Conservation (phyloP, 1,140 invertebrate species). For the Polypedilum vanderplanki region DNA sequence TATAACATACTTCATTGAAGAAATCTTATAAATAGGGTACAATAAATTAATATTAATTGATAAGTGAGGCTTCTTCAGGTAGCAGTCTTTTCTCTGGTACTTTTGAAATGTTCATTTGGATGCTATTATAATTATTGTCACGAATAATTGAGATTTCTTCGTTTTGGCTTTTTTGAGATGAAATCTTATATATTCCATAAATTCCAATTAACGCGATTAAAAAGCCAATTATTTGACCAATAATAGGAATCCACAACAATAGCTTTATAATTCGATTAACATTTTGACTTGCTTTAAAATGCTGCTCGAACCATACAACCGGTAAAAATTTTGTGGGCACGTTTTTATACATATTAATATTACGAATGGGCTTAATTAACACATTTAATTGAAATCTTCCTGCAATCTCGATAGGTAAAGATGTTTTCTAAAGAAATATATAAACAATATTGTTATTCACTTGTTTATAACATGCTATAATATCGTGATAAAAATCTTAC, state of each 20-base stretch:
- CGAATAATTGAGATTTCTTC: not conserved
- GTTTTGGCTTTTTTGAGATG: not conserved
- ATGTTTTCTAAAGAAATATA: conserved; percentile 49
- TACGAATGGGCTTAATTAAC: conserved; percentile 55
- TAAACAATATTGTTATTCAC: not conserved
- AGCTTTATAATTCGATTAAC: conserved; percentile 43
- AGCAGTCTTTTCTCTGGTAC: not conserved
- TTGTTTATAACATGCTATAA: not conserved
- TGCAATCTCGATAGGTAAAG: conserved; percentile 63
- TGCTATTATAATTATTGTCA: not conserved
- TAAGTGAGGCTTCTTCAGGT: not conserved
- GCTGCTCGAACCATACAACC: conserved; percentile 69
- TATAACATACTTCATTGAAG: no score
- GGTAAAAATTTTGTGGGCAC: conserved; percentile 65
- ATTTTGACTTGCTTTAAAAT: conserved; percentile 51
- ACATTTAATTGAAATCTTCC: conserved; percentile 72
- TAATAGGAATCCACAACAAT: conserved; percentile 35
- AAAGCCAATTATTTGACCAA: conserved; percentile 40
- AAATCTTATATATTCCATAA: not conserved
- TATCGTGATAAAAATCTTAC: conserved; percentile 44
- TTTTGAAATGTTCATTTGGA: no score
- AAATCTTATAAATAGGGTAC: no score
- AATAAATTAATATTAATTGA: not conserved
- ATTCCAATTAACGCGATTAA: conserved; percentile 34
- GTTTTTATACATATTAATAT: conserved; percentile 52